These are phyloP conservation scores for Parambassis ranga DNA, from an alignment of 2,797 vertebrate species.

Conservation along the genomic window DNA sequence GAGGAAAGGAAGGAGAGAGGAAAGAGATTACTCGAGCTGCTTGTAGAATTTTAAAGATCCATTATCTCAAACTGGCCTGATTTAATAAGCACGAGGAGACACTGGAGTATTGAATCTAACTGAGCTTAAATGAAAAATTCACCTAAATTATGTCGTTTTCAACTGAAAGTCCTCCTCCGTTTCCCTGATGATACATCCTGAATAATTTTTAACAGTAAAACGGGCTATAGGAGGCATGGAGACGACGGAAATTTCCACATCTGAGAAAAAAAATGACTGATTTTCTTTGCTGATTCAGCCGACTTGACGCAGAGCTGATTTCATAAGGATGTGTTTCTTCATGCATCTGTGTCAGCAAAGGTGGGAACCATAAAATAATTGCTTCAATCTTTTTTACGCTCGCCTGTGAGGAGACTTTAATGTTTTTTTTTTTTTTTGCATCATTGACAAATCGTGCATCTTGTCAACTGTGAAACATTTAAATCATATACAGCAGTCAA, in stretches of 20 bases:
- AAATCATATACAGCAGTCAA: slow-evolving; percentile 46
- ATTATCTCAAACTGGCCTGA: slow-evolving; percentile 76
- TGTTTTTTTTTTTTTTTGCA: slow-evolving; percentile 29
- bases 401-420: slow-evolving; percentile 19
- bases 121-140: slow-evolving; percentile 69
- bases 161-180: slow-evolving; percentile 39
- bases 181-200: slow-evolving; percentile 7
- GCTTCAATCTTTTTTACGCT: slow-evolving; percentile 38
- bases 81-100: slow-evolving; percentile 73
- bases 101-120: slow-evolving; percentile 67
- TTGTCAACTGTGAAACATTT: slow-evolving; percentile 41
- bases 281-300: slow-evolving; percentile 60
- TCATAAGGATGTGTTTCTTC: slow-evolving; percentile 43
- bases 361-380: slow-evolving; percentile 48
- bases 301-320: slow-evolving; percentile 48
- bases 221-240: slow-evolving; percentile 14
- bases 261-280: slow-evolving; percentile 36
- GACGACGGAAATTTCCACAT: slow-evolving; percentile 35
- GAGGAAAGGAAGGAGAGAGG: slow-evolving; percentile 39
- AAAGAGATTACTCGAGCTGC: slow-evolving; percentile 62
- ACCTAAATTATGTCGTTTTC: slow-evolving; percentile 66
- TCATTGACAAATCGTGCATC: slow-evolving; percentile 40
- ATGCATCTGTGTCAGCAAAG: slow-evolving; percentile 56
- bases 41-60: slow-evolving; percentile 77
- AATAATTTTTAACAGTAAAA: slow-evolving; percentile 52